Percentiles rank a stretch among this genome's conserved stretches.
Conservation (phyloP, 2,888 invertebrate species). For the Pomacea canaliculata region DNA sequence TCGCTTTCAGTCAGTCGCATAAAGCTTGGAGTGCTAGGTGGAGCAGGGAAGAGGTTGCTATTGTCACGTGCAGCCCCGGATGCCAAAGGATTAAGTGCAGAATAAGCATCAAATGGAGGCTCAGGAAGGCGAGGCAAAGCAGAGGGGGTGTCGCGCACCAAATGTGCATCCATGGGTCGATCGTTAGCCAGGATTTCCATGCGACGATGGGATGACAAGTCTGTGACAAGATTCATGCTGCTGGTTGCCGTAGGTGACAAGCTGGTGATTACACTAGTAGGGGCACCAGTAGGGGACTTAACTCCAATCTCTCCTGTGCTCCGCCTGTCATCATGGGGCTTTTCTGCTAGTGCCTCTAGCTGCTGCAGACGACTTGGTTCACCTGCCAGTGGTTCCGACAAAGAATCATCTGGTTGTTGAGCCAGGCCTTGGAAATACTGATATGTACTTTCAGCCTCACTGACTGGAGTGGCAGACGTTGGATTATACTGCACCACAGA, state of each 20-base stretch:
- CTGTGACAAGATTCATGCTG: slow-evolving; percentile 23
- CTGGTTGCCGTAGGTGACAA: slow-evolving; percentile 33
- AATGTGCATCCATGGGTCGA: slow-evolving; percentile 43
- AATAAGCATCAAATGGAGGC: slow-evolving; percentile 38
- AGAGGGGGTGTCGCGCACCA: slow-evolving; percentile 39
- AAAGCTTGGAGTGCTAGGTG: slow-evolving; percentile 41
- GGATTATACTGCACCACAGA: slow-evolving; percentile 13
- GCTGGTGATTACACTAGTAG: slow-evolving; percentile 41
- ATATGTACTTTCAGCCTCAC: slow-evolving; percentile 22
- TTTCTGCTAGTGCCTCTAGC: slow-evolving; percentile 39
- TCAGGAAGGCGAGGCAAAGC: slow-evolving; percentile 34
- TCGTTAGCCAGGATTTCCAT: slow-evolving; percentile 55
- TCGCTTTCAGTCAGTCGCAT: slow-evolving; percentile 58
- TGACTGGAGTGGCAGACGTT: slow-evolving; percentile 12
- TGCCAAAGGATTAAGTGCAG: slow-evolving; percentile 37
- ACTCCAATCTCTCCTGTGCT: slow-evolving; percentile 19
- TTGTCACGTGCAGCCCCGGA: slow-evolving; percentile 20
- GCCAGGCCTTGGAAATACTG: slow-evolving; percentile 23
- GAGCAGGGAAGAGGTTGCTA: slow-evolving; percentile 36
- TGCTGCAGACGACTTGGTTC: slow-evolving; percentile 34
- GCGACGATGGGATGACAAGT: slow-evolving; percentile 49
- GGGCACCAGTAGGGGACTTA: slow-evolving; percentile 28
- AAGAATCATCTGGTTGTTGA: slow-evolving; percentile 7
- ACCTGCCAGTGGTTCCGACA: slow-evolving; percentile 22
- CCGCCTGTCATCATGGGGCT: slow-evolving; percentile 35